Evolutionary conservation across 2,888 invertebrate genomes (phyloP), one percentile per base, ranked within the genome.

Genomic region (Dyspetes luteomarginatus): DNA sequence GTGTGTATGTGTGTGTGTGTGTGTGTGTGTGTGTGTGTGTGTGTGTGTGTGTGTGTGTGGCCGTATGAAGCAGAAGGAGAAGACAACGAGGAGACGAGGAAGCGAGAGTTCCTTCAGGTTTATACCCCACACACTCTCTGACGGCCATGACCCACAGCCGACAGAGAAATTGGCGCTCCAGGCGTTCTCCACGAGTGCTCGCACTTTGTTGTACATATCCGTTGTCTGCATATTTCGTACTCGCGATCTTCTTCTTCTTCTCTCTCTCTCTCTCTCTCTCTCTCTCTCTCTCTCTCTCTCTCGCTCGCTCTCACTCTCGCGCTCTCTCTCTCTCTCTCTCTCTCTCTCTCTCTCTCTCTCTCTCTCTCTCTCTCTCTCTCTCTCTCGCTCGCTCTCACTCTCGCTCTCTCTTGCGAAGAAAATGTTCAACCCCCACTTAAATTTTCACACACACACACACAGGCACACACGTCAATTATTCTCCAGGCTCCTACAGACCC

Each of bases 121-220:
- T 67, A 50, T 45, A 77, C 81, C 82, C 82, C 83, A 80, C 85
- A n/a, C n/a, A 65, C 73, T 50, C 58, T 24, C 22, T 69, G 82
- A 80, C 86, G 87, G 82, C 85, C 86, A 78, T 87, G 88, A 88
- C 88, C 88, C 83, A 88, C 82, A 86, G 86, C 78, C 83, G 55
- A 24, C 87, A 86, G 89, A 88, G 89, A 89, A 89, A 89, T 89
- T 89, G 83, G 77, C 86, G 86, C 88, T 86, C 60, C 85, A 67
- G 85, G 87, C 88, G 78, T 81, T 86, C 80, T 84, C 71, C 67
- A 60, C 48, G 41, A 50, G 41, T 48, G 55, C 65, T 41, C 19
- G 24, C 52, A 22, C 72, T n/a, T 36, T 62, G 50, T 22, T 52
- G n/a, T 77, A 45, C 19, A 41, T 56, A 64, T 19, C 36, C 30